These are phyloP conservation scores for Porites australiensis DNA, from an alignment of 64 coral and sea anemone genomes.

Conservation along the genomic window DNA sequence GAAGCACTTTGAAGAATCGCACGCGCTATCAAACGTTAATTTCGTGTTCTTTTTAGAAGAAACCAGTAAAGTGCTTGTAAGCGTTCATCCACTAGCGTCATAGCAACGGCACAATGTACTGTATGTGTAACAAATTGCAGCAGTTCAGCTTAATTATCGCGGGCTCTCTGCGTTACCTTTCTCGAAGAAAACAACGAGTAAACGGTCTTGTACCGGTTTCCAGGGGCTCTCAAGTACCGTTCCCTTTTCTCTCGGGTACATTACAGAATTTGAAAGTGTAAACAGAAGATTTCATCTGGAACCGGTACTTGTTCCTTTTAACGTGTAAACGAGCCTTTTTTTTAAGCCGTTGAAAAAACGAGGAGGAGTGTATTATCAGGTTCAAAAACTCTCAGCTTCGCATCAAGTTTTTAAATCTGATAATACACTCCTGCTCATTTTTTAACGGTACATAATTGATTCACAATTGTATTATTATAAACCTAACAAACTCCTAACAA, in stretches of 20 bases:
- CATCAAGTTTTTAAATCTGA: too few relatives aligned
- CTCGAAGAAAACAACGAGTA: conserved; percentile 1
- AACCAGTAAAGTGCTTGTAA: background rate
- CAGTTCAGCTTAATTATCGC: background rate
- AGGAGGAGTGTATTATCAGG: too few relatives aligned
- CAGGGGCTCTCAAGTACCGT: background rate
- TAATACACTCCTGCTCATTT: too few relatives aligned
- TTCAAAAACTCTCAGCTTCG: too few relatives aligned
- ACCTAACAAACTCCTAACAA: too few relatives aligned
- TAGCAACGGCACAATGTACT: background rate
- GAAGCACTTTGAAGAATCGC: too few relatives aligned
- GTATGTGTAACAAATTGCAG: background rate
- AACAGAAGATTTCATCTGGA: background rate
- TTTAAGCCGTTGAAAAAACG: too few relatives aligned
- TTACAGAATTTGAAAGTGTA: background rate
- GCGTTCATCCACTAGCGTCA: background rate
- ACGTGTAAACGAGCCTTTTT: background rate
- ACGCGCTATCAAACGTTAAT: too few relatives aligned
- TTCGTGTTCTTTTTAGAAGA: too few relatives aligned
- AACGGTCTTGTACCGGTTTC: background rate
- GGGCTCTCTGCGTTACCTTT: background rate
- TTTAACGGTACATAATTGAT: too few relatives aligned
- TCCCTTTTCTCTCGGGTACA: background rate
- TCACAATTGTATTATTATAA: too few relatives aligned
- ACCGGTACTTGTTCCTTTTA: background rate